phyloP scores from a whole-genome alignment of 2,113 vertebrate genomes.

The Mastomys natalensis region DNA sequence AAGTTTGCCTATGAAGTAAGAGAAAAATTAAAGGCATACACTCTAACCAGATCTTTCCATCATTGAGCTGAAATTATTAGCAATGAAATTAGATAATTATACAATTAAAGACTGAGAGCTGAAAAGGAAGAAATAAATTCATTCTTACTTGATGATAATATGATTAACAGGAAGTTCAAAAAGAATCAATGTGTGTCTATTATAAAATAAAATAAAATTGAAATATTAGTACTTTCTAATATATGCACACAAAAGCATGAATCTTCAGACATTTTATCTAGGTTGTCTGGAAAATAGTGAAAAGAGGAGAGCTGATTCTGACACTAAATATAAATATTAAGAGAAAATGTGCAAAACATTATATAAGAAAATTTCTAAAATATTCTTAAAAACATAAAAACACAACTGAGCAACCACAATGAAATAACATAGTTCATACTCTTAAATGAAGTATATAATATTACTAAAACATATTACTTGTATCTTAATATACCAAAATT shows the following conservation, averaged over 20 bases:
- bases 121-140: neutral
- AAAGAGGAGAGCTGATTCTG: neutral
- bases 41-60: neutral
- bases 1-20: neutral
- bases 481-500: neutral
- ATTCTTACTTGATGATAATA: slow-evolving; percentile 34
- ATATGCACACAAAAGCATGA: neutral
- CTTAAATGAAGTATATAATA: neutral
- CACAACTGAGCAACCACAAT: neutral
- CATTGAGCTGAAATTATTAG: neutral
- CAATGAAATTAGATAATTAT: neutral
- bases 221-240: neutral
- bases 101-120: neutral
- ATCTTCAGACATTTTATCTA: neutral
- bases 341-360: neutral
- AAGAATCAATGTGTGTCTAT: neutral
- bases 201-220: slow-evolving; percentile 16
- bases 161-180: slow-evolving; percentile 31
- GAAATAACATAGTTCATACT: neutral
- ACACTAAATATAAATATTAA: neutral
- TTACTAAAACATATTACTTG: neutral
- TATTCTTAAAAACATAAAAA: neutral
- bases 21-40: neutral
- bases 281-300: neutral
- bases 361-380: neutral